These are phyloP conservation scores for Ptychoptera contaminata DNA, from an alignment of 2,888 invertebrate genomes.

Conservation along the genomic window DNA sequence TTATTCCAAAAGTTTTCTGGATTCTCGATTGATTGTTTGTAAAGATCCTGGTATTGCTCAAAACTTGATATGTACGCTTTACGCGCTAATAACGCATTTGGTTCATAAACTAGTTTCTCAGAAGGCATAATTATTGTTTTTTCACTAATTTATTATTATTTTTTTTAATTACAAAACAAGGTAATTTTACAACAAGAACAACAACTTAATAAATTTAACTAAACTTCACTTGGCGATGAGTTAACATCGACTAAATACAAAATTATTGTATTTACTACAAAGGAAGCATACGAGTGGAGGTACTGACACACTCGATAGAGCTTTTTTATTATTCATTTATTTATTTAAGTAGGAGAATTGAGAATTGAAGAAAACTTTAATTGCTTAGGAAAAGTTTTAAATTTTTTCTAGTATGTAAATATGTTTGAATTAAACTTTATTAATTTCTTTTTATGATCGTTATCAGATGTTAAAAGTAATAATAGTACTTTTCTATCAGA, in stretches of 20 bases:
- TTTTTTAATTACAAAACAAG: background rate
- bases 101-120: slow-evolving; percentile 40
- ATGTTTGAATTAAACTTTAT: no score
- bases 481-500: no score
- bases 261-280: background rate
- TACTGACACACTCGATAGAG: no score
- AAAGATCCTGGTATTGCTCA: slow-evolving; percentile 66
- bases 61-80: slow-evolving; percentile 51
- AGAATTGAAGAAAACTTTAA: no score
- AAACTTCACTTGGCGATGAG: slow-evolving; percentile 1
- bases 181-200: background rate
- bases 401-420: no score
- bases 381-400: no score
- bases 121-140: slow-evolving; percentile 34
- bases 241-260: slow-evolving; percentile 2
- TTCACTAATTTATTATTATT: background rate
- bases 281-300: no score
- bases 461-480: no score
- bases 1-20: slow-evolving; percentile 88
- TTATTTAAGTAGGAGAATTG: no score
- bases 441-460: no score
- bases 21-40: slow-evolving; percentile 71
- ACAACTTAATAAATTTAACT: background rate
- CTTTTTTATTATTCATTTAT: no score
- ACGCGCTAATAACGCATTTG: slow-evolving; percentile 37